Evolutionary conservation across 2,888 invertebrate genomes (phyloP), one percentile per base, ranked within the genome.

Genomic region (Acrobasis suavella): DNA sequence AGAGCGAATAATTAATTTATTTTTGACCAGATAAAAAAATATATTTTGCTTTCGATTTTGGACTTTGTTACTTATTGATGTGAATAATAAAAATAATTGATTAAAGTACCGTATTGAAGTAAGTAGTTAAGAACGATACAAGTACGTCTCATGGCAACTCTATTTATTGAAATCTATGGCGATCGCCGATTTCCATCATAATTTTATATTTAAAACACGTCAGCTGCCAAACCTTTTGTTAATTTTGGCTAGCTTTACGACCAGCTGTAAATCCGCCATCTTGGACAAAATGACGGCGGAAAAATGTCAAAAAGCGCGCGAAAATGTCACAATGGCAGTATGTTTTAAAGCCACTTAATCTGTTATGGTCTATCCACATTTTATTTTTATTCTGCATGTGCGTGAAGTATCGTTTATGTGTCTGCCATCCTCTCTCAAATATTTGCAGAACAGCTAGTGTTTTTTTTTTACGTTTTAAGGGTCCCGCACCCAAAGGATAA

Each of bases 221-320:
- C 85, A 82, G 89, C 86, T 88, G 89, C 86, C 88, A 88, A 86
- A 82, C 81, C 83, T 83, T 85, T 84, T 81, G 89, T 87, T 88
- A 90, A 89, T 90, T 89, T 89, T 83, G 83, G 83, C 85, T 78
- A 79, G 76, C 72, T 89, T 89, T 87, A 88, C 82, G 86, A 85
- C 68, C 80, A 75, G 75, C 78, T 75, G 73, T 87, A 85, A 87
- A 83, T 73, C 75, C 77, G 82, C 86, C 87, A 88, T 89, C 70
- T 86, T 85, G 80, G 78, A 75, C 78, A 82, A 86, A 76, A 87
- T 87, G 87, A 85, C 81, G 67, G 75, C 78, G 70, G 72, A 64
- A 65, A 39, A 73, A 74, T 76, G 76, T 79, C 77, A 81, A 76
- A 79, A 84, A 85, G 80, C 80, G 82, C 82, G 84, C 82, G 81